phyloP scores from a whole-genome alignment of 2,113 vertebrate genomes.

The Megaceryle maxima region DNA sequence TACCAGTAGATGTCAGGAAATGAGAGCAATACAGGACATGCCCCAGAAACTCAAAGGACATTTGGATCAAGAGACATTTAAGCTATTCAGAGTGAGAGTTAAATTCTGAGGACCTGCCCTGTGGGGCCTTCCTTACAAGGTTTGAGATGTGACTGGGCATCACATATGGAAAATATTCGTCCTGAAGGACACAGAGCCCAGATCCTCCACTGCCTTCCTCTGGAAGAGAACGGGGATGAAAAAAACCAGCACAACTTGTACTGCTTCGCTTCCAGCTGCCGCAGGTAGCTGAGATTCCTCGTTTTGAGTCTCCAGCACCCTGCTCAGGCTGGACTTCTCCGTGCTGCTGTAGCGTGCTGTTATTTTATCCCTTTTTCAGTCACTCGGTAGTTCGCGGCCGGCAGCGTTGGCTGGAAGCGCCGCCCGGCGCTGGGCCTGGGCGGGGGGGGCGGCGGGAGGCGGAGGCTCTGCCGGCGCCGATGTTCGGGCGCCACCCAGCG shows the following conservation, averaged over 20 bases:
- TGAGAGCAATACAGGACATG: not conserved
- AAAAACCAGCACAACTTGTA: not conserved
- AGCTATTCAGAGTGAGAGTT: not conserved
- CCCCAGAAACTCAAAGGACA: not conserved
- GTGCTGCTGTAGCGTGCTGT: no score
- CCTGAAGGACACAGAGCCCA: fast-evolving
- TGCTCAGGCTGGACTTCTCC: no score
- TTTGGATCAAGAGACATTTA: not conserved
- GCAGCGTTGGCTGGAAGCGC: not conserved
- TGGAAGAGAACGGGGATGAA: not conserved
- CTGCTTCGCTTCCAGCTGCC: not conserved
- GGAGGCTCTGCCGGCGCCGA: not conserved
- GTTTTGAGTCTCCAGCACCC: not conserved
- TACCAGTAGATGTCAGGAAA: not conserved
- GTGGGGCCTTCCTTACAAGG: not conserved
- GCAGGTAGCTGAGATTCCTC: not conserved
- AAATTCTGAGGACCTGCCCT: not conserved
- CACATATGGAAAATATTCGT: fast-evolving
- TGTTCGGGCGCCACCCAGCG: not conserved
- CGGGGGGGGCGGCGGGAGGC: not conserved
- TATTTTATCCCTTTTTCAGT: not conserved
- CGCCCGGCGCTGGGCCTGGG: not conserved
- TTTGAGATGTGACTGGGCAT: not conserved
- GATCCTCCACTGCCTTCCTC: not conserved
- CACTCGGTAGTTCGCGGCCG: not conserved